phyloP scores from a whole-genome alignment of 2,113 vertebrate genomes.

The Melanerpes formicivorus region DNA sequence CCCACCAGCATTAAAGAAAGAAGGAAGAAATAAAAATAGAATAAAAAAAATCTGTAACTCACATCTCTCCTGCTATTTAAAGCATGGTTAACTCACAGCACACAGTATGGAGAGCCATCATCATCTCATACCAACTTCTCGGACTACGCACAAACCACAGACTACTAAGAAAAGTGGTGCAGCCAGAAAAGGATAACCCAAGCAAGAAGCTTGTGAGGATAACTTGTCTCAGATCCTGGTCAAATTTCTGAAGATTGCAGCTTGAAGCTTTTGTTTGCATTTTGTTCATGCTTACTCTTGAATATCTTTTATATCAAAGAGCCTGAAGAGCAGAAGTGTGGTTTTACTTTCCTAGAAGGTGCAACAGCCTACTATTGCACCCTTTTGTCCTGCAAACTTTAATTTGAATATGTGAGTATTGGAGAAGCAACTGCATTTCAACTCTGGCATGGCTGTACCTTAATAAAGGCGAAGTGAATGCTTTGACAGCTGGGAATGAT shows the following conservation, averaged over 20 bases:
- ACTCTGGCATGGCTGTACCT: not conserved
- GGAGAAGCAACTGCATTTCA: not conserved
- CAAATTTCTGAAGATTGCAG: not conserved
- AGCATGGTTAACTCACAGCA: not conserved
- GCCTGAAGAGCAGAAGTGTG: not conserved
- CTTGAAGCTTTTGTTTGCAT: not conserved
- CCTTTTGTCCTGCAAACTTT: not conserved
- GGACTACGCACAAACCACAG: not conserved
- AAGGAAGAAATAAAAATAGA: not conserved
- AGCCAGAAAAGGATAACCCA: not conserved
- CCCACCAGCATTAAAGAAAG: not conserved
- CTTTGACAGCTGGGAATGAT: not conserved
- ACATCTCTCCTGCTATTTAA: not conserved
- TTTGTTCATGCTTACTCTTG: not conserved
- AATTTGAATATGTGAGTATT: not conserved
- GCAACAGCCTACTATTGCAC: not conserved
- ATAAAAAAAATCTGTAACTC: not conserved
- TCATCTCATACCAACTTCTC: not conserved
- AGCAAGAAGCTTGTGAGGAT: not conserved
- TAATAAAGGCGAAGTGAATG: not conserved
- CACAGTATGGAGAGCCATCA: not conserved
- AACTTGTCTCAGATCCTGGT: not conserved
- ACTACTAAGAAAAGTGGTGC: not conserved
- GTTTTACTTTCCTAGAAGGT: not conserved
- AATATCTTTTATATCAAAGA: not conserved